A percentile compares a stretch with the other conserved stretches of the same genome.
These are phyloP conservation scores for Nannospalax galili DNA, from an alignment of 2,113 vertebrate species.

Conservation along the genomic window DNA sequence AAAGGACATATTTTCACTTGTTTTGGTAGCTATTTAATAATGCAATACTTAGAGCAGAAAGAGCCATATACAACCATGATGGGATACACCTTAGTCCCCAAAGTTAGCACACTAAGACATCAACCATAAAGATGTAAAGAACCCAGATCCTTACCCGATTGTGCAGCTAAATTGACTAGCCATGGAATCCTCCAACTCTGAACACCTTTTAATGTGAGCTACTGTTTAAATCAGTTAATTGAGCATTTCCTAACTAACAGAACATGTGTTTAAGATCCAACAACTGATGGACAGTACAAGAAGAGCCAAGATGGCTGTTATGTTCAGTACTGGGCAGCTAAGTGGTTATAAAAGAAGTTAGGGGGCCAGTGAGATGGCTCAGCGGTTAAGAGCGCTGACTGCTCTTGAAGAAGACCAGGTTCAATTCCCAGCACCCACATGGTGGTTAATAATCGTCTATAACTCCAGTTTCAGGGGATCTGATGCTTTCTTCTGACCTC, in stretches of 20 bases:
- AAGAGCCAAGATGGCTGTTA: background rate
- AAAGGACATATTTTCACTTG: background rate
- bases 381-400: no score
- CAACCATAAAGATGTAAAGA: background rate
- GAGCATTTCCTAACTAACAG: background rate
- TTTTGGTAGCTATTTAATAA: conserved; percentile 15
- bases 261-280: conserved; percentile 20
- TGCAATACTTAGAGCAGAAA: background rate
- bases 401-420: no score
- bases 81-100: background rate
- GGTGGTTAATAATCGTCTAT: no score
- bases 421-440: no score
- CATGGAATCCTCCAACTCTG: background rate
- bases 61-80: background rate
- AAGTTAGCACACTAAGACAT: background rate
- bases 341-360: background rate
- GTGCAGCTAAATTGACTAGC: background rate
- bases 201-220: background rate
- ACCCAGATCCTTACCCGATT: background rate
- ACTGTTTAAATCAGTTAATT: background rate
- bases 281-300: background rate
- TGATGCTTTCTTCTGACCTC: no score
- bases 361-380: no score
- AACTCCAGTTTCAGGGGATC: no score
- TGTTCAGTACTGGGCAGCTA: background rate